These are phyloP conservation scores for Thera britannica DNA, from an alignment of 2,888 invertebrate genomes.

Conservation along the genomic window DNA sequence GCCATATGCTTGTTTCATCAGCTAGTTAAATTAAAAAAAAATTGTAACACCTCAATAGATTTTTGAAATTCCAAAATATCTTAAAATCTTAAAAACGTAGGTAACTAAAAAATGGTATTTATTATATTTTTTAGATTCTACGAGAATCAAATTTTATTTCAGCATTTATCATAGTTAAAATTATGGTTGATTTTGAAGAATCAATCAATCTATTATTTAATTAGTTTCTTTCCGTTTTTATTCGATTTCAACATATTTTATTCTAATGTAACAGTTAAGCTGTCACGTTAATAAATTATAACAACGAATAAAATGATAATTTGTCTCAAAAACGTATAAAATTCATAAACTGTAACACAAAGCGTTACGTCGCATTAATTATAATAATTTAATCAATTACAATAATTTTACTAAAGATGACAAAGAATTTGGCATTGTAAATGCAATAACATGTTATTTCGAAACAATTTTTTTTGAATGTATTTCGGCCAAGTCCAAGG, in stretches of 20 bases:
- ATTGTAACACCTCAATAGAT: no score
- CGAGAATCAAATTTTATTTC: no score
- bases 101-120: no score
- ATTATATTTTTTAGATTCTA: no score
- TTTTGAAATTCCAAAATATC: no score
- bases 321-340: constrained; percentile 21
- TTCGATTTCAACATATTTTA: background rate
- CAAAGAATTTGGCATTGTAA: constrained; percentile 38
- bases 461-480: constrained; percentile 34
- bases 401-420: constrained; percentile 30
- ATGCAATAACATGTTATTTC: constrained; percentile 32
- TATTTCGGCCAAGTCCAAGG: constrained; percentile 43
- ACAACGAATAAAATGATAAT: constrained; percentile 12
- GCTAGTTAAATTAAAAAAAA: no score
- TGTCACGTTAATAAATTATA: constrained; percentile 1
- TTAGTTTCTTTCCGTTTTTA: no score
- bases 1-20: no score
- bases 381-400: constrained; percentile 31
- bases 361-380: constrained; percentile 29
- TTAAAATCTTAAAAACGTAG: no score
- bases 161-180: no score
- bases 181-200: no score
- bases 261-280: background rate
- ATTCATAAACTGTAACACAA: constrained; percentile 31
- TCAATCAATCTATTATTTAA: no score